Evolutionary conservation across 2,888 invertebrate genomes (phyloP).

Genomic region (Neuroscelio doddi): DNA sequence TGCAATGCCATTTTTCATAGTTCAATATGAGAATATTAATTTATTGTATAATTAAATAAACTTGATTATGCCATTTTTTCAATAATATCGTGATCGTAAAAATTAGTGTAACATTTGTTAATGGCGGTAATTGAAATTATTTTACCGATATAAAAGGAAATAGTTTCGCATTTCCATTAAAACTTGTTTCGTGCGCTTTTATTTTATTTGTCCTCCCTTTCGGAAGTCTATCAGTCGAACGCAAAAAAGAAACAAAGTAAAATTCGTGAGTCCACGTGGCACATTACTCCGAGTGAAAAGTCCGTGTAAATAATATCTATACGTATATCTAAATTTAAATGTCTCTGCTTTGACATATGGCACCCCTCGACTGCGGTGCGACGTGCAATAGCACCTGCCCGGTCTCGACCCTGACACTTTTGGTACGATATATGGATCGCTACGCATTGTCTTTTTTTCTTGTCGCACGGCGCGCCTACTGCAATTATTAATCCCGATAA

Average conservation of each 20-base stretch:
- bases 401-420: conserved; percentile 45
- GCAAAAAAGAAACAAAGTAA: conserved; percentile 15
- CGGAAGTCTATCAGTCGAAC: conserved; percentile 1
- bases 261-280: conserved; percentile 19
- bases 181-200: neutral
- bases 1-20: no score
- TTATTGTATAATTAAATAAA: no score
- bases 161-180: neutral
- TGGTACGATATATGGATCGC: conserved; percentile 37
- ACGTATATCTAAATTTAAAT: conserved; percentile 42
- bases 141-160: no score
- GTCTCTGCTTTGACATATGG: conserved; percentile 42
- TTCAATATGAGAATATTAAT: no score
- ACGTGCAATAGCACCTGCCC: conserved; percentile 35
- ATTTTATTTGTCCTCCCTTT: neutral
- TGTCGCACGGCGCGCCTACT: conserved; percentile 15
- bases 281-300: conserved; percentile 33
- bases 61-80: no score
- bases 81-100: no score
- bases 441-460: conserved; percentile 14
- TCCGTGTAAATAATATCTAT: conserved; percentile 43
- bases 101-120: no score
- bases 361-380: conserved; percentile 22
- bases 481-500: conserved; percentile 26
- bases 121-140: no score